These are phyloP conservation scores for Enteromius radiatus DNA, from an alignment of 2,797 vertebrate genomes.

Conservation along the genomic window DNA sequence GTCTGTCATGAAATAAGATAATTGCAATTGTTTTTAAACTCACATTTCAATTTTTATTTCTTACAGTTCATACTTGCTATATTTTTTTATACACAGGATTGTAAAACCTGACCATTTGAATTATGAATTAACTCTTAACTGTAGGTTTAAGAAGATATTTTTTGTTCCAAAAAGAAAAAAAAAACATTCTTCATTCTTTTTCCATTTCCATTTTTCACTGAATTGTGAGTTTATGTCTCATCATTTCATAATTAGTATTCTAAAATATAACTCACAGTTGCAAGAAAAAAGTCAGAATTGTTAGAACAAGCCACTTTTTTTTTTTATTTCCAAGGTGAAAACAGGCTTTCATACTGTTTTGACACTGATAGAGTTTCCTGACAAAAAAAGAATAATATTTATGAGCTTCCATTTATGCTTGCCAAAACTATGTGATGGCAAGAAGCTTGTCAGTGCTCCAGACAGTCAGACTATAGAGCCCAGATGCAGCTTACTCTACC, in stretches of 20 bases:
- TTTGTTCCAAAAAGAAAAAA: not conserved
- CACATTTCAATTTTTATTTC: not conserved
- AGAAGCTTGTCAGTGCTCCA: slow-evolving; percentile 6
- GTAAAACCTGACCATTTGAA: not conserved
- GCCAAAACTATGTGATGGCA: slow-evolving; percentile 3
- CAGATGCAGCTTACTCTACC: slow-evolving; percentile 68
- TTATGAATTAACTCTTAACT: not conserved
- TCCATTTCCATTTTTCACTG: not conserved
- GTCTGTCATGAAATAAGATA: not conserved
- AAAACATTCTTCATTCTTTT: no score
- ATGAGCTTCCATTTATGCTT: not conserved
- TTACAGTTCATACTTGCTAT: not conserved
- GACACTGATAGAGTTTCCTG: not conserved
- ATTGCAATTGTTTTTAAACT: no score
- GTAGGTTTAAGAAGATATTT: no score
- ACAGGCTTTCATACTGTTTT: not conserved
- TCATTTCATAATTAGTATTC: not conserved
- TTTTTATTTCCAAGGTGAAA: not conserved
- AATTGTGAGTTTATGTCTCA: not conserved
- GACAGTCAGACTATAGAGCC: slow-evolving; percentile 34
- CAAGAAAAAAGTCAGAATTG: not conserved
- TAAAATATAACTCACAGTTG: not conserved
- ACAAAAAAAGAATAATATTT: slow-evolving; percentile 8
- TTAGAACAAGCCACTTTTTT: not conserved
- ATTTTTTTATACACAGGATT: not conserved